These are phyloP conservation scores for Trichogramma pretiosum DNA, from an alignment of 1,140 invertebrate genomes.

Conservation along the genomic window DNA sequence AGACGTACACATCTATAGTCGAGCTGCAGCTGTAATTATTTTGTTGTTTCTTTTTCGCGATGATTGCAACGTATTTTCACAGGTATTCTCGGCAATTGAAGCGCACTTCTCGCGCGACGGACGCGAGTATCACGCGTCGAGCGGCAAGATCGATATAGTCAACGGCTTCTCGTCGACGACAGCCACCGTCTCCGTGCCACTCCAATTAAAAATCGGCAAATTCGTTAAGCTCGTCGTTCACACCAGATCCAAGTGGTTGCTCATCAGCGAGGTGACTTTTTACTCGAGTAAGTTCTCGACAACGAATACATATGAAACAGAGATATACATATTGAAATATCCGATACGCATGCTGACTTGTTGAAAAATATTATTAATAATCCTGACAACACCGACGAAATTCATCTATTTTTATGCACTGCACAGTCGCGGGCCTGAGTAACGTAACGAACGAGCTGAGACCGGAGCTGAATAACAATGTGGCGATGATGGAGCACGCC, in stretches of 20 bases:
- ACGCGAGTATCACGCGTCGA: constrained; percentile 56
- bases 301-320: too few species aligned
- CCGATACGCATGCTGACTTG: too few species aligned
- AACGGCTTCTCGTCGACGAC: constrained; percentile 56
- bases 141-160: constrained; percentile 34
- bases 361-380: too few species aligned
- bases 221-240: constrained; percentile 70
- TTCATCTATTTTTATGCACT: too few species aligned
- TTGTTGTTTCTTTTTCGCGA: too few species aligned
- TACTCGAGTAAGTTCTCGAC: constrained; percentile 58
- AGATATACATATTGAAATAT: too few species aligned
- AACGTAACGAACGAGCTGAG: constrained; percentile 41
- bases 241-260: constrained; percentile 77
- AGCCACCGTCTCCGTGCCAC: constrained; percentile 58
- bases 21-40: too few species aligned
- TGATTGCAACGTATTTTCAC: too few species aligned
- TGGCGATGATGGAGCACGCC: constrained; percentile 28
- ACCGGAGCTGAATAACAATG: constrained; percentile 42
- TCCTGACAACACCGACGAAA: too few species aligned
- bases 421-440: constrained; percentile 35
- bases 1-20: too few species aligned
- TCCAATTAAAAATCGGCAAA: constrained; percentile 65
- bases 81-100: constrained; percentile 62
- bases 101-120: constrained; percentile 74
- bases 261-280: constrained; percentile 79